Evolutionary conservation across 92 coral and sea anemone species (phyloP).

Genomic region (Nematostella vectensis): DNA sequence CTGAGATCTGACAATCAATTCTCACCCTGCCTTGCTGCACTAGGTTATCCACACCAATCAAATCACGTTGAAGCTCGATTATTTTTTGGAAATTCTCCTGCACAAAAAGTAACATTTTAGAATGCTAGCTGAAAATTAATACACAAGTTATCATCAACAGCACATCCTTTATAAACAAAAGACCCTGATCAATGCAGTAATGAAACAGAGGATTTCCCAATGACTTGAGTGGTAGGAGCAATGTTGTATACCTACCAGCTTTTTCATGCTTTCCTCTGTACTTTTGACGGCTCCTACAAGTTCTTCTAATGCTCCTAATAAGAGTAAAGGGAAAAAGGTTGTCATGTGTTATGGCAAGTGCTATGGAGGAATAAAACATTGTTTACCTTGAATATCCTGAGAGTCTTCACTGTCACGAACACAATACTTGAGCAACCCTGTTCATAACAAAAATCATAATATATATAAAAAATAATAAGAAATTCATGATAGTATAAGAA

Average conservation of each 20-base stretch:
- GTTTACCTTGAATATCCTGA: conserved; percentile 72
- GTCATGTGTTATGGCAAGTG: neutral
- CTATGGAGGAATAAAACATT: neutral
- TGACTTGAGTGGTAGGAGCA: too few relatives aligned
- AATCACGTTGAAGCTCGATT: conserved; percentile 91
- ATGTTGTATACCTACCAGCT: conserved; percentile 51
- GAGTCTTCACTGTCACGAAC: conserved; percentile 60
- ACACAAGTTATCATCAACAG: too few relatives aligned
- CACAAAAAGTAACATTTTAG: conserved; percentile 1
- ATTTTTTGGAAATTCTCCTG: conserved; percentile 97
- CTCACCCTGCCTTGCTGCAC: conserved; percentile 97
- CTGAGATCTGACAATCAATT: too few relatives aligned
- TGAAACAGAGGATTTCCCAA: too few relatives aligned
- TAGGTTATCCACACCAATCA: conserved; percentile 84
- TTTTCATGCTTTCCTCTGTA: conserved; percentile 73
- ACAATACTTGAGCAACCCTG: conserved; percentile 81
- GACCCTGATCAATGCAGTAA: too few relatives aligned
- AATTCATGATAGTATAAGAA: too few relatives aligned
- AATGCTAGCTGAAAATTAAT: too few relatives aligned
- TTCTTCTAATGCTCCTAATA: conserved; percentile 72
- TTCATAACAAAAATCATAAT: neutral
- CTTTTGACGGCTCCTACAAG: conserved; percentile 66
- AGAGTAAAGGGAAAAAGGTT: neutral
- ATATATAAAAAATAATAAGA: neutral
- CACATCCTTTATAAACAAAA: too few relatives aligned